Base-by-base conservation (phyloP, 2,888 invertebrate genomes). In the Agriopis aurantiaria region DNA sequence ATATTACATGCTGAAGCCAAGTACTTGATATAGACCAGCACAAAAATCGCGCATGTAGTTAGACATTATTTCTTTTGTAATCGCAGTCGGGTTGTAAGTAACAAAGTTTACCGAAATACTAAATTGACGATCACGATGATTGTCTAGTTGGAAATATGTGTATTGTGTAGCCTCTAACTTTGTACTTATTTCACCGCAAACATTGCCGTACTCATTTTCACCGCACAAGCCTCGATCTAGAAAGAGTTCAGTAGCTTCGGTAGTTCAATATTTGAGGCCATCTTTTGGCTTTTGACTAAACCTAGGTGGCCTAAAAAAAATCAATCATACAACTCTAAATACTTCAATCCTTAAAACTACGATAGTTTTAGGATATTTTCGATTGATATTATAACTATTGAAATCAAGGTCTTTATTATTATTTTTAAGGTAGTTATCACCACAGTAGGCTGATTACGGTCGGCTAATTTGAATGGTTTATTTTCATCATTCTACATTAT, bases 221-320 rank as follows among this genome's bases (percentile, higher is more conserved):
- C 75, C 76, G 65, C 73, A 74, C 12, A 69, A 72, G 64, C 81
- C 79, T 80, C 70, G 79, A 58, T 75, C 81, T 68, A 80, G 64
- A 74, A 77, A 75, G 58, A 67, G 75, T 82, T 78, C 78, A 77
- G 69, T 78, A 59, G 74, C 78, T 66, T 69, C 66, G 68, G 80
- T 76, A 76, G 77, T 57, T 60, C 33, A 72, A 79, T 75, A 67
- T 60, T 71, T 55, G 43, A 59, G 56, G 48, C 6, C 58, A 45
- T 43, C 41, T 46, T 62, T 65, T 57, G 12, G 46, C 11, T 52
- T 51, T 59, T 57, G 6, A 62, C 43, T 45, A 53, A 59, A 52
- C 41, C 23, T 63, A 33, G 41, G 4, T 10, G 5, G 10, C 7
- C 12, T 12, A 6, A 51, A 33, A 33, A n/a, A 33, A 33, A 3